Base-by-base conservation (phyloP, 2,113 vertebrate species). In the Uropsilus gracilis region DNA sequence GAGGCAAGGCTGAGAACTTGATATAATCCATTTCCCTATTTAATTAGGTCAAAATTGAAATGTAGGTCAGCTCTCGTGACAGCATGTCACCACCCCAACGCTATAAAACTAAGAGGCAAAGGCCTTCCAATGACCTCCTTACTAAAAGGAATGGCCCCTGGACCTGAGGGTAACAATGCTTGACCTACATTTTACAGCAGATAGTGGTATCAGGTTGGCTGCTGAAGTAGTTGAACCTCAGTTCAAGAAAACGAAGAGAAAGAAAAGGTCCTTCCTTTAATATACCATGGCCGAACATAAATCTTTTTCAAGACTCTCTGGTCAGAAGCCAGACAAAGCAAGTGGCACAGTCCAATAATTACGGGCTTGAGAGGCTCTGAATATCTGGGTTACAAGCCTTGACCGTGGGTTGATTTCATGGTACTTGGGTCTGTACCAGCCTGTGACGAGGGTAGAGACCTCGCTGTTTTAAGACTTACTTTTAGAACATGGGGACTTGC, bases 11-110 rank as follows among this genome's bases (percentile, higher is more conserved):
- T 8, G 37, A 87, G 76, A 90, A 68, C 8, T 11, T 46, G 87
- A 90, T 88, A 88, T 13, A 46, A 90, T 96, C 92, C 87, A 16
- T 91, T 88, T 91, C 92, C 48, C 88, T 89, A 68, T 64, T 88
- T 78, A 90, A 92, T 94, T 75, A 95, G 90, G 59, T 73, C 89
- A 64, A 78, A 55, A 86, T 10, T 17, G 68, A 75, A 95, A 95
- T 80, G 82, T 48, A 73, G 83, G 89, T 87, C 77, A 61, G 71
- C 73, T 83, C 86, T n/a, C n/a, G 76, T 64, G 92, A 94, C 22
- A 46, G 87, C 53, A 14, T 5, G 48, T 26, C 28, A 75, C 59
- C 12, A 14, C 44, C 75, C 50, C 37, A 22, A 20, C 85, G 59
- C 76, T 77, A 30, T 34, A 61, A 86, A 44, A 61, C n/a, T 28